Conservation (phyloP, 2,113 vertebrate species). For the Scolopax mira region DNA sequence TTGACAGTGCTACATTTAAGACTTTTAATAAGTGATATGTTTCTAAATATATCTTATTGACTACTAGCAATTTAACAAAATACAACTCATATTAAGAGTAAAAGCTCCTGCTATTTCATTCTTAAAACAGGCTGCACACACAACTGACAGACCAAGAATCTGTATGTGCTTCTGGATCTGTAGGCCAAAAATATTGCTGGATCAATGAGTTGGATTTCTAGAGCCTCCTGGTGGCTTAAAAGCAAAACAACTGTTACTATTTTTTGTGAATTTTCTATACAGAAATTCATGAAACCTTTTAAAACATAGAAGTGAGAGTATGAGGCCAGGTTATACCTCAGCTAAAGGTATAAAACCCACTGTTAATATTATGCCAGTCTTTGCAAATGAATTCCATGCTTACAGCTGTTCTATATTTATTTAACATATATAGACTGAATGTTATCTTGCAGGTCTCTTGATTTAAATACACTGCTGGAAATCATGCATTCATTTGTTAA, state of each 20-base stretch:
- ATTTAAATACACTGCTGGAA: not conserved
- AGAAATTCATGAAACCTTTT: not conserved
- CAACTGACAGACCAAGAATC: not conserved
- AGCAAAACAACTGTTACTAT: conserved; percentile 39
- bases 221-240: conserved; percentile 72
- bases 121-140: not conserved
- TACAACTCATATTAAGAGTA: not conserved
- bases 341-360: not conserved
- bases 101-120: not conserved
- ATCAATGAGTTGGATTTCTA: conserved; percentile 47
- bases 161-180: not conserved
- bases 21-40: not conserved
- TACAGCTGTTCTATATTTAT: not conserved
- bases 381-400: not conserved
- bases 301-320: not conserved
- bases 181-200: not conserved
- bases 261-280: not conserved
- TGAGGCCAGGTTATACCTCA: not conserved
- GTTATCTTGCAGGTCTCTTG: not conserved
- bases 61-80: not conserved
- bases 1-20: not conserved
- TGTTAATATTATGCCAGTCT: not conserved
- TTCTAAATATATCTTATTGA: not conserved
- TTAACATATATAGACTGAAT: not conserved
- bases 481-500: not conserved